Conservation (phyloP, 1,140 invertebrate species). For the Centruroides sculpturatus region DNA sequence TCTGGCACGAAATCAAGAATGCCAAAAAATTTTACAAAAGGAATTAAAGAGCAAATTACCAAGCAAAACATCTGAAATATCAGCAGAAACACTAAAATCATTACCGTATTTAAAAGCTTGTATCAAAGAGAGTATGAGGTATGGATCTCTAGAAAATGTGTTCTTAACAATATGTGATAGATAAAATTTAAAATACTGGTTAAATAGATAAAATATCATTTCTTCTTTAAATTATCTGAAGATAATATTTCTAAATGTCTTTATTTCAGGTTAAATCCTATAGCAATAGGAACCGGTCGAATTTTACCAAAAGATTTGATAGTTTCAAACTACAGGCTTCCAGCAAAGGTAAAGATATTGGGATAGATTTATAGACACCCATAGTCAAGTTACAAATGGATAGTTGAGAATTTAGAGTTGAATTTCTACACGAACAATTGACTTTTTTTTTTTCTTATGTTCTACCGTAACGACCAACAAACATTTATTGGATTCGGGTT, state of each 20-base stretch:
- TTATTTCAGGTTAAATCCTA: constrained; percentile 12
- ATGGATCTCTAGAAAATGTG: not conserved
- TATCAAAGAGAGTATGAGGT: constrained; percentile 23
- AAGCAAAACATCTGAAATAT: not conserved
- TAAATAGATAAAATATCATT: no score
- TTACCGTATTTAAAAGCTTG: constrained; percentile 18
- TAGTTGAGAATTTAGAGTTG: no score
- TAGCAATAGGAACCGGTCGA: constrained; percentile 20
- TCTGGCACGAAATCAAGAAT: constrained; percentile 28
- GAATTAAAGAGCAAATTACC: constrained; percentile 24
- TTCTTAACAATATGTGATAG: no score
- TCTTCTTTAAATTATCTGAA: no score
- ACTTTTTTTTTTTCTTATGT: no score
- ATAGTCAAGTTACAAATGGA: no score
- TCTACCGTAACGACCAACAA: no score
- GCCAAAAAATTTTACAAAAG: constrained; percentile 28
- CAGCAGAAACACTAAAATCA: constrained; percentile 1
- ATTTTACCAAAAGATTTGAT: constrained; percentile 17
- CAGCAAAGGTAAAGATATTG: constrained; percentile 12
- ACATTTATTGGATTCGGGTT: no score
- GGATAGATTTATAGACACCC: no score
- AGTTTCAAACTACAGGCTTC: constrained; percentile 19
- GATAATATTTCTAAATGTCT: no score
- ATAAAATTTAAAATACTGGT: no score
- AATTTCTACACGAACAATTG: no score